Conservation (phyloP, 2,113 vertebrate genomes). For the Gnathonemus longibarbis region DNA sequence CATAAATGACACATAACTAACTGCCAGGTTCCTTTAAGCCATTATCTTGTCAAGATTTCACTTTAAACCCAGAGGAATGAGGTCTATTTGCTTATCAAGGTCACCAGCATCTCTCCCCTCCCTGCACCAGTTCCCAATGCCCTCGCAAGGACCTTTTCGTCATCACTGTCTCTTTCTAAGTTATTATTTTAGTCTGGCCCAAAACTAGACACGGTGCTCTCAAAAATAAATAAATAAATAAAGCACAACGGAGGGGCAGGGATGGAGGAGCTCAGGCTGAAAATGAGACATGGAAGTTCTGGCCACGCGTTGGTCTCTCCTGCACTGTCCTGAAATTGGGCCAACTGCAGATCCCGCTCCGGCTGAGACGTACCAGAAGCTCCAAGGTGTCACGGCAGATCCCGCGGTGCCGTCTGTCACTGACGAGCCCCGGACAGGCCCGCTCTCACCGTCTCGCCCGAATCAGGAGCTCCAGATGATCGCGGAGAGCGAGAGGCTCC, state of each 20-base stretch:
- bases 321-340: background rate
- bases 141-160: background rate
- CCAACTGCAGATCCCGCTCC: background rate
- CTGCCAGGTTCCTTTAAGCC: constrained; percentile 4
- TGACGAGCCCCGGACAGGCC: constrained; percentile 39
- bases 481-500: constrained; percentile 26
- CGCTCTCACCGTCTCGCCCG: constrained; percentile 33
- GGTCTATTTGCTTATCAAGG: constrained; percentile 19
- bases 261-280: background rate
- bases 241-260: background rate
- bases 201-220: background rate
- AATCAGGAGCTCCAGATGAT: constrained; percentile 16
- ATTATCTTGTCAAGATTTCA: constrained; percentile 17
- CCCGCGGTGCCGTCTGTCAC: background rate
- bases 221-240: background rate
- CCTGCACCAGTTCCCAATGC: background rate
- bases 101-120: background rate
- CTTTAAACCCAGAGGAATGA: constrained; percentile 12
- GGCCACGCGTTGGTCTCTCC: background rate
- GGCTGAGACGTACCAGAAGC: background rate
- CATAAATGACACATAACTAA: constrained; percentile 17
- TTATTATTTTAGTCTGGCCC: constrained; percentile 8
- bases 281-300: background rate
- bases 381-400: background rate
- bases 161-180: constrained; percentile 9